Evolutionary conservation across 2,113 vertebrate species (phyloP).

Genomic region (Clarias macrocephalus): DNA sequence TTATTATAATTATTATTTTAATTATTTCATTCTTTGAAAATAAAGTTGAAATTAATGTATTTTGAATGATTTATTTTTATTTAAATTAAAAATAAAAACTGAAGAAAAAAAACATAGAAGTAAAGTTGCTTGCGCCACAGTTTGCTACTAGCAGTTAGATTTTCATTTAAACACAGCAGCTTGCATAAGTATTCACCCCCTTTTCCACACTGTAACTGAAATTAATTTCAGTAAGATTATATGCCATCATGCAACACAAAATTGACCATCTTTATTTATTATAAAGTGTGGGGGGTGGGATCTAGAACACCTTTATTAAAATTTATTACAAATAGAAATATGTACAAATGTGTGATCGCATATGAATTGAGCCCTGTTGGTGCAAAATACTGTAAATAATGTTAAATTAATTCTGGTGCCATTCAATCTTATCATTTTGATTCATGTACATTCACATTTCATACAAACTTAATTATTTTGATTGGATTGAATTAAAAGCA

Average conservation of each 20-base stretch:
- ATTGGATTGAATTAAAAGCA: no score
- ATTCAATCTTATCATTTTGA: no score
- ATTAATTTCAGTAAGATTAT: neutral
- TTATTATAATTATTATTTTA: neutral
- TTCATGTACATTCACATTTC: no score
- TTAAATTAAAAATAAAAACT: neutral
- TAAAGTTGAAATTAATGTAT: no score
- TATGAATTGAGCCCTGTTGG: neutral
- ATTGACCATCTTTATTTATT: neutral
- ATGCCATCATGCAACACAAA: neutral
- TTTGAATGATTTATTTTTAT: neutral
- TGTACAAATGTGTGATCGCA: neutral
- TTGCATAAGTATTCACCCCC: neutral
- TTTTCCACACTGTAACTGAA: neutral
- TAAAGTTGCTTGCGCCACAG: neutral
- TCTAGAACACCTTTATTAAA: neutral
- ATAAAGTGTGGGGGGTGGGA: neutral
- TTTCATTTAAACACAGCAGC: neutral
- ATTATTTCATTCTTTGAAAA: no score
- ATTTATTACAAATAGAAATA: neutral
- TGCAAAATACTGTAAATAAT: neutral
- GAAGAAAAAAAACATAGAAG: neutral
- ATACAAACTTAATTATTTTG: no score
- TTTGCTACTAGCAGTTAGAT: neutral
- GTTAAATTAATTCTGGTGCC: neutral